Conservation (phyloP, 2,888 invertebrate genomes). For the Drosophila hamatofila region DNA sequence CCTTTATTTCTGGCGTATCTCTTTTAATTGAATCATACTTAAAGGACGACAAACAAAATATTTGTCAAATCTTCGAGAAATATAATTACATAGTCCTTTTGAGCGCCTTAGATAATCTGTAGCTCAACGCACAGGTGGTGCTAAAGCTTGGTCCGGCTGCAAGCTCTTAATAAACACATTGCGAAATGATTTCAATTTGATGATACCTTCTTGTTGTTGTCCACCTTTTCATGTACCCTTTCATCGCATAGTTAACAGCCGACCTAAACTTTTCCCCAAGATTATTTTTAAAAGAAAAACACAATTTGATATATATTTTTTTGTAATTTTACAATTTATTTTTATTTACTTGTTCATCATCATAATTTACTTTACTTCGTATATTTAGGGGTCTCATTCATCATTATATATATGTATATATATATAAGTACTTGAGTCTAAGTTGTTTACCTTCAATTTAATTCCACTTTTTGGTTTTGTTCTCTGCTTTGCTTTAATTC, state of each 20-base stretch:
- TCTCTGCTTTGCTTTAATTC: constrained; percentile 40
- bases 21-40: too few species aligned
- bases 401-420: constrained; percentile 41
- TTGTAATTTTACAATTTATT: constrained; percentile 66
- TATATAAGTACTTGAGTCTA: constrained; percentile 75
- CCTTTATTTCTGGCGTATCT: too few species aligned
- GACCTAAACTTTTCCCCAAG: too few species aligned
- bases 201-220: neutral
- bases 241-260: neutral
- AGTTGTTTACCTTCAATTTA: constrained; percentile 62
- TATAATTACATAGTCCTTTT: too few species aligned
- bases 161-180: neutral
- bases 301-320: neutral
- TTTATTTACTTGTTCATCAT: constrained; percentile 62
- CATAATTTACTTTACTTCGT: constrained; percentile 61
- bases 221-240: neutral
- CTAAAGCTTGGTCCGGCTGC: too few species aligned
- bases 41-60: too few species aligned
- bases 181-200: neutral
- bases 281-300: neutral
- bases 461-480: constrained; percentile 64
- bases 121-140: too few species aligned
- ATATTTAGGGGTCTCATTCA: constrained; percentile 53
- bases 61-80: too few species aligned
- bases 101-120: too few species aligned